Evolutionary conservation across 2,888 invertebrate species (phyloP).

Genomic region (Acanthosoma haemorrhoidale): DNA sequence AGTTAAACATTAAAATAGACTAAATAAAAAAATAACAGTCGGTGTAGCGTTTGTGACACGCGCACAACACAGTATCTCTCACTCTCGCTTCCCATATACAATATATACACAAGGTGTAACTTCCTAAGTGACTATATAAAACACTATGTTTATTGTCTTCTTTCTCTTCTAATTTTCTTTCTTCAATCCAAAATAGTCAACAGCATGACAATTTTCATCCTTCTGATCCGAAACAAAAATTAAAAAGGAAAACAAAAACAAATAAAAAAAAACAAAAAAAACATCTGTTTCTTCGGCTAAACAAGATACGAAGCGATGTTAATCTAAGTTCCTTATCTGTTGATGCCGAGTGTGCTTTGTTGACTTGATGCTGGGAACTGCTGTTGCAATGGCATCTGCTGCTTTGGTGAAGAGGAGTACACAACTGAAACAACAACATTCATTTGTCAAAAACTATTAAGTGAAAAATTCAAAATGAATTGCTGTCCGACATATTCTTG

Average conservation of each 20-base stretch:
- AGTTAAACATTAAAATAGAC: slow-evolving; percentile 31
- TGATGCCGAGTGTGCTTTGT: slow-evolving; percentile 33
- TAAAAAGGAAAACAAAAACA: slow-evolving; percentile 7
- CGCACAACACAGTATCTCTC: slow-evolving; percentile 22
- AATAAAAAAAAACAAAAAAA: slow-evolving; percentile 19
- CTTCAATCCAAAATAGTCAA: slow-evolving; percentile 8
- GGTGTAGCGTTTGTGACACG: slow-evolving; percentile 26
- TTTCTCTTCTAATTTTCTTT: slow-evolving; percentile 22
- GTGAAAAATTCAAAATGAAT: no score
- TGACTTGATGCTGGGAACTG: slow-evolving; percentile 24
- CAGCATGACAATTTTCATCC: slow-evolving; percentile 8
- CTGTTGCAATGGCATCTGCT: slow-evolving; percentile 28
- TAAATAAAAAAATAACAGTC: slow-evolving; percentile 32
- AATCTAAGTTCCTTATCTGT: slow-evolving; percentile 32
- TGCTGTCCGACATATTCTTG: no score
- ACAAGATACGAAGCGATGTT: slow-evolving; percentile 21
- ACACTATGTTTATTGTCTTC: slow-evolving; percentile 31
- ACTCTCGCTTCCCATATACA: slow-evolving; percentile 20
- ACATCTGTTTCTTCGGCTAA: slow-evolving; percentile 18
- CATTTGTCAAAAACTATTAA: no score
- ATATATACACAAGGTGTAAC: slow-evolving; percentile 29
- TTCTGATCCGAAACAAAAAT: slow-evolving; percentile 12
- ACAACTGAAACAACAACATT: slow-evolving; percentile 27
- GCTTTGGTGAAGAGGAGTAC: slow-evolving; percentile 35
- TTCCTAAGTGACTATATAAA: slow-evolving; percentile 29